phyloP scores from a whole-genome alignment of 1,140 invertebrate species.

The Euwallacea fornicatus region DNA sequence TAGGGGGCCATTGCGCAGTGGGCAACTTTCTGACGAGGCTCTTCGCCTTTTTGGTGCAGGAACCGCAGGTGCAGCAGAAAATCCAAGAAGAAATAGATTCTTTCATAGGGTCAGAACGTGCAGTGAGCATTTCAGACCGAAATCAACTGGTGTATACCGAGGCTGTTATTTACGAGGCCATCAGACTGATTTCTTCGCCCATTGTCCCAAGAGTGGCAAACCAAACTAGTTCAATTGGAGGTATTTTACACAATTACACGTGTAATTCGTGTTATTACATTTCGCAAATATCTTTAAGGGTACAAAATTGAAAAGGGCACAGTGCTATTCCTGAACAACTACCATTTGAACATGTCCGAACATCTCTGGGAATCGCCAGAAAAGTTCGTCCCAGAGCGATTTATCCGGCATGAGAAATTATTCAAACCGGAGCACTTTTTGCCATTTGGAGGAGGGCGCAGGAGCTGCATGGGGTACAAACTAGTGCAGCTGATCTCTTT shows the following conservation, averaged over 20 bases:
- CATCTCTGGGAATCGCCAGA: conserved; percentile 72
- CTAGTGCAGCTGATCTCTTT: conserved; percentile 78
- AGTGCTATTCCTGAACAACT: conserved; percentile 85
- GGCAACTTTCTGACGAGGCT: conserved; percentile 74
- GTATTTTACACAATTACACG: conserved; percentile 28
- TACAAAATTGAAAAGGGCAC: conserved; percentile 77
- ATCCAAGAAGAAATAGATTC: conserved; percentile 71
- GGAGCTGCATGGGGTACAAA: conserved; percentile 88
- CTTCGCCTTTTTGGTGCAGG: conserved; percentile 46
- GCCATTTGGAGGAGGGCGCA: conserved; percentile 81
- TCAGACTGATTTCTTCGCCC: conserved; percentile 79
- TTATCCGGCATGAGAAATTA: conserved; percentile 59
- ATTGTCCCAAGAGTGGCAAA: conserved; percentile 89
- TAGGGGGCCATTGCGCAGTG: conserved; percentile 83
- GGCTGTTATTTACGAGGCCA: conserved; percentile 75
- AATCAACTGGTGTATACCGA: conserved; percentile 75
- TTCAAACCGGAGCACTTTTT: conserved; percentile 68
- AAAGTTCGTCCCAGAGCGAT: conserved; percentile 73
- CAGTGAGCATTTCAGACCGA: conserved; percentile 57
- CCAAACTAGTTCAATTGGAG: conserved; percentile 71
- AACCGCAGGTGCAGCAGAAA: conserved; percentile 64
- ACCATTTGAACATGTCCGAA: conserved; percentile 76
- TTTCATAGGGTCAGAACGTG: conserved; percentile 33
- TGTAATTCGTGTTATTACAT: not conserved
- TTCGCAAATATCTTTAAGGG: conserved; percentile 47